Evolutionary conservation across 1,140 invertebrate species (phyloP).

Genomic region (Diorhabda elongata): DNA sequence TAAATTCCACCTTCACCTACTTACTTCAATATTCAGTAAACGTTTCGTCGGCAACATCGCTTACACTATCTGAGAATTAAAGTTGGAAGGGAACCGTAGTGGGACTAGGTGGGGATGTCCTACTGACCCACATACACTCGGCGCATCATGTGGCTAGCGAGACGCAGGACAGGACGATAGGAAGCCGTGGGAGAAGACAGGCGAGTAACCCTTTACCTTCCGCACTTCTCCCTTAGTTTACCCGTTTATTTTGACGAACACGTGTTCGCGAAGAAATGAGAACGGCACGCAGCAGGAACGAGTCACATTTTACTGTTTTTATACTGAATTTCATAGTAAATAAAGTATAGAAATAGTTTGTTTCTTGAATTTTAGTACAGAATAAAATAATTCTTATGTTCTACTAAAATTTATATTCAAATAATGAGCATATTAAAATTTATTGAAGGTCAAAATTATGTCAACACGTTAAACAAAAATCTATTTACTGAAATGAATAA

Average conservation of each 20-base stretch:
- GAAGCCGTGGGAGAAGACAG: background rate
- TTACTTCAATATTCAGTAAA: no score
- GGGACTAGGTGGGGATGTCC: conserved; percentile 56
- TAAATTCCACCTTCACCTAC: no score
- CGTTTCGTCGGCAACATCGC: conserved; percentile 22
- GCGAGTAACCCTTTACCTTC: conserved; percentile 38
- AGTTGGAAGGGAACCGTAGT: conserved; percentile 50
- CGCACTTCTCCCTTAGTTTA: conserved; percentile 31
- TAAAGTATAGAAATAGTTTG: no score
- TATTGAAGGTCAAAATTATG: no score
- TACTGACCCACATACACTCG: conserved; percentile 61
- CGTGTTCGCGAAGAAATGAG: background rate
- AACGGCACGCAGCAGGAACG: conserved; percentile 1
- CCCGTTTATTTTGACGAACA: background rate
- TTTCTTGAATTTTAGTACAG: no score
- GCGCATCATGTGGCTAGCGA: conserved; percentile 40
- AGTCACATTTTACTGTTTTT: no score
- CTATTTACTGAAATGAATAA: no score
- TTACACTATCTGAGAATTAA: conserved; percentile 41
- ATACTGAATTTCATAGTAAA: no score
- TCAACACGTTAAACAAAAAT: no score
- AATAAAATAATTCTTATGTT: no score
- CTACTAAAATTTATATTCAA: no score
- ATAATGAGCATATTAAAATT: no score
- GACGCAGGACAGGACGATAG: conserved; percentile 4